Evolutionary conservation across 2,888 invertebrate genomes (phyloP), one percentile per base, ranked within the genome.

Genomic region (Trachelus stipa): DNA sequence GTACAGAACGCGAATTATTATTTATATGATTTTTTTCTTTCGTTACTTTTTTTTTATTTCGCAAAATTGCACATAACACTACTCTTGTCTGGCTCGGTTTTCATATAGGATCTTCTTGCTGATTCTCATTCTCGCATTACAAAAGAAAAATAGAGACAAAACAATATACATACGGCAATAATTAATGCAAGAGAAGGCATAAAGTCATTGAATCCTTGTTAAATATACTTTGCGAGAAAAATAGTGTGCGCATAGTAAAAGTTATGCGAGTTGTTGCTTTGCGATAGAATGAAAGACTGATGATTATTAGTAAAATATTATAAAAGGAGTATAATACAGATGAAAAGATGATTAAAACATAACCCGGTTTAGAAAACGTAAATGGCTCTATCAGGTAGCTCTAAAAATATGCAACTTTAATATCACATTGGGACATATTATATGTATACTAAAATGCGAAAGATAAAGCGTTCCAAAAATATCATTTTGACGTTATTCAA

Each of bases 401-500:
- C 74, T 77, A 34, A 78, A 76, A 76, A 75, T 76, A 75, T 76
- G 78, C 78, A 78, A 78, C 76, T 34, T 78, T 78, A 78, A 78
- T 78, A 78, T 78, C 78, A 78, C 78, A 78, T 78, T 68, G 76
- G 73, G 75, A 78, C 75, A 76, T 68, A 35, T 78, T 78, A 34
- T 33, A 78, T 35, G 40, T 77, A 12, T 69, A 74, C 74, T 30
- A 78, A 78, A 78, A 76, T 78, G 78, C 76, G 68, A 78, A 34
- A 76, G 75, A 78, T 78, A 77, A 74, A 78, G 78, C 76, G 73
- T 78, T 78, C 78, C 76, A 78, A 78, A 78, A 78, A 78, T 78
- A 78, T 76, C 75, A 76, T 75, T 78, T 76, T 78, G 78, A 78
- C 73, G 34, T 73, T 73, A 78, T 78, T 56, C 75, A 76, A 71